Evolutionary conservation across 2,888 invertebrate genomes (phyloP).

Genomic region (Nebria brevicollis): DNA sequence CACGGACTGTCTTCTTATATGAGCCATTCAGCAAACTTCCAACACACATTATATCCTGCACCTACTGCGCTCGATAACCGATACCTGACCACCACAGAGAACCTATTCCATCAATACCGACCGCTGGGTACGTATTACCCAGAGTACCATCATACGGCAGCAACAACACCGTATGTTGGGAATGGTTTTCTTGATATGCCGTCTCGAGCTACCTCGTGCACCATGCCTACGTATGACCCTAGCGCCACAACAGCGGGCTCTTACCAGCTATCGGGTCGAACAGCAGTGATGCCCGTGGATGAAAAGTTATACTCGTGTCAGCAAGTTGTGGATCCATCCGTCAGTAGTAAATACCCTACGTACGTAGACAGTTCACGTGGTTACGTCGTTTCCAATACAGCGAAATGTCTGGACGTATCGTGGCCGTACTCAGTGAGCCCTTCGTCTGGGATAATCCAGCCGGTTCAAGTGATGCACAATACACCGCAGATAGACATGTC

Average conservation of each 20-base stretch:
- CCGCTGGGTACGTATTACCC: slow-evolving; percentile 86
- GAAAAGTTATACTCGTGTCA: slow-evolving; percentile 73
- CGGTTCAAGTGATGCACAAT: slow-evolving; percentile 61
- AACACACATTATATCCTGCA: slow-evolving; percentile 68
- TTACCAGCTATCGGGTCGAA: slow-evolving; percentile 65
- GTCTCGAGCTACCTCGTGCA: slow-evolving; percentile 69
- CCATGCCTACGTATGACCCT: slow-evolving; percentile 71
- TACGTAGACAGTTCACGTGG: slow-evolving; percentile 69
- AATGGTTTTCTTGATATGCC: slow-evolving; percentile 87
- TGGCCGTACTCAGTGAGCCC: slow-evolving; percentile 66
- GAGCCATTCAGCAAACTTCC: slow-evolving; percentile 76
- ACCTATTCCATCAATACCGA: slow-evolving; percentile 90
- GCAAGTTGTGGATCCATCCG: slow-evolving; percentile 69
- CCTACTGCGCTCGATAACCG: slow-evolving; percentile 66
- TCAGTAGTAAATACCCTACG: slow-evolving; percentile 68
- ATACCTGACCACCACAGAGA: slow-evolving; percentile 81
- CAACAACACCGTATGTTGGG: slow-evolving; percentile 73
- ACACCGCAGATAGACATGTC: slow-evolving; percentile 47
- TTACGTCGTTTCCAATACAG: slow-evolving; percentile 64
- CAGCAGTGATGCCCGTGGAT: slow-evolving; percentile 63
- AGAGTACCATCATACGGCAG: slow-evolving; percentile 78
- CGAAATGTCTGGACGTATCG: slow-evolving; percentile 63
- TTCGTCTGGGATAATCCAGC: slow-evolving; percentile 63
- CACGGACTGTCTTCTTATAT: slow-evolving; percentile 72
- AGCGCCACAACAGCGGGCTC: slow-evolving; percentile 57